Percentiles rank a stretch among this genome's conserved stretches.
Conservation (phyloP, 2,888 invertebrate genomes). For the Nowickia ferox region DNA sequence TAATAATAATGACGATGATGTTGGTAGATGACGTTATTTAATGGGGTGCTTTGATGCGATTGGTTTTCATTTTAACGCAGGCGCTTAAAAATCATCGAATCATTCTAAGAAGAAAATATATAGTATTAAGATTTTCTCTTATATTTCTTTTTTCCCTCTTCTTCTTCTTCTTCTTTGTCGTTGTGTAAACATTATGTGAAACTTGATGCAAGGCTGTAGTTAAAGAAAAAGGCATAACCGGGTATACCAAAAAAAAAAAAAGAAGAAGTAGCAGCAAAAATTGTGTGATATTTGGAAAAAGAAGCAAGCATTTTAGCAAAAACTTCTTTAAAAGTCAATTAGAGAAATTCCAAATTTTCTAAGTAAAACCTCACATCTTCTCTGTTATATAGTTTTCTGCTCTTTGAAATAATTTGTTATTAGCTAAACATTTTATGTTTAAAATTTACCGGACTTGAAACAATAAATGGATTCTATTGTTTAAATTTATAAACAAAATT, state of each 20-base stretch:
- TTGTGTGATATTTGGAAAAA: neutral
- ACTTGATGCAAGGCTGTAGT: slow-evolving; percentile 13
- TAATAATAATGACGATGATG: slow-evolving; percentile 75
- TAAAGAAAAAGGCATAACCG: slow-evolving; percentile 43
- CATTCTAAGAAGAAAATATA: slow-evolving; percentile 81
- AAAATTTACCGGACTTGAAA: neutral
- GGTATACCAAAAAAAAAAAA: neutral
- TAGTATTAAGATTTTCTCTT: slow-evolving; percentile 67
- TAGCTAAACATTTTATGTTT: neutral
- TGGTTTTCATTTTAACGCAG: slow-evolving; percentile 84
- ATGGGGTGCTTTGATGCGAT: slow-evolving; percentile 84
- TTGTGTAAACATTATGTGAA: slow-evolving; percentile 55
- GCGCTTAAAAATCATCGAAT: slow-evolving; percentile 84
- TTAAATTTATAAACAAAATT: slow-evolving; percentile 6
- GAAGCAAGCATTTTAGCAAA: neutral
- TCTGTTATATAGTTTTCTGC: too few species aligned
- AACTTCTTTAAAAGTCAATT: too few species aligned
- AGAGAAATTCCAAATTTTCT: neutral
- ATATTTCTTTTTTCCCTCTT: slow-evolving; percentile 46
- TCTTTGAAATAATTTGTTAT: too few species aligned
- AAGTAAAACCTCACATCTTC: too few species aligned
- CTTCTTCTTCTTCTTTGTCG: slow-evolving; percentile 55
- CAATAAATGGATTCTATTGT: neutral
- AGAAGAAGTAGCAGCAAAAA: slow-evolving; percentile 12
- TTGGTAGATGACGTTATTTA: slow-evolving; percentile 83